Percentiles rank a stretch among this genome's conserved stretches.
These are phyloP conservation scores for Protonemura montana DNA, from an alignment of 2,888 invertebrate species.

Conservation along the genomic window DNA sequence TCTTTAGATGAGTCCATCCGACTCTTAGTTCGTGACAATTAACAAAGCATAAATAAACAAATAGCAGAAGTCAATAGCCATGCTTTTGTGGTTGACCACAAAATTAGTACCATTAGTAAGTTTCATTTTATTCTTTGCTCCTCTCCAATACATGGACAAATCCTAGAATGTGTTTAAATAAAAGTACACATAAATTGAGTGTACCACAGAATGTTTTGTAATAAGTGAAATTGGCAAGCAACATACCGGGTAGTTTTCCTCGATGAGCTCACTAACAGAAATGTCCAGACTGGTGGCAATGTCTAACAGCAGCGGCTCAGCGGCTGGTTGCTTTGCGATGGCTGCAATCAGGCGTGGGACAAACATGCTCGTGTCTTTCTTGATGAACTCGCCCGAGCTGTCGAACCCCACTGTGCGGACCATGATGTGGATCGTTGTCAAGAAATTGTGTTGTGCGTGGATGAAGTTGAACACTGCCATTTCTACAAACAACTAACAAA, in stretches of 20 bases:
- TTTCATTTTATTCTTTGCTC: no score
- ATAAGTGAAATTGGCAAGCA: no score
- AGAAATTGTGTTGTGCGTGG: slow-evolving; percentile 64
- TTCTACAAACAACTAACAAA: slow-evolving; percentile 60
- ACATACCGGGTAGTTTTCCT: slow-evolving; percentile 44
- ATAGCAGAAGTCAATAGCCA: no score
- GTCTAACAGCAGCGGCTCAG: slow-evolving; percentile 70
- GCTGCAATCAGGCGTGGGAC: slow-evolving; percentile 70
- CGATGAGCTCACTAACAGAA: slow-evolving; percentile 59
- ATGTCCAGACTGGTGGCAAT: slow-evolving; percentile 67
- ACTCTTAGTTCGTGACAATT: no score
- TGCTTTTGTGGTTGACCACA: no score
- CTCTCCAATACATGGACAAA: no score
- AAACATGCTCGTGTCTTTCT: slow-evolving; percentile 73
- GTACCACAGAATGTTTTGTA: no score
- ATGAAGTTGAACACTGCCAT: slow-evolving; percentile 68
- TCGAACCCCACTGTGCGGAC: slow-evolving; percentile 74
- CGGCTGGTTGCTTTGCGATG: slow-evolving; percentile 65
- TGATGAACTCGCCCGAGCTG: slow-evolving; percentile 73
- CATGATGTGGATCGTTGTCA: slow-evolving; percentile 67
- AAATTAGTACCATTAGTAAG: no score
- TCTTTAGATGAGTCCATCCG: no score
- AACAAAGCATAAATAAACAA: no score
- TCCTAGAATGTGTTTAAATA: no score
- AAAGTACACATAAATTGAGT: no score